A percentile compares a stretch with the other conserved stretches of the same genome.
These are phyloP conservation scores for Zootermopsis nevadensis DNA, from an alignment of 2,888 invertebrate genomes.

Conservation along the genomic window DNA sequence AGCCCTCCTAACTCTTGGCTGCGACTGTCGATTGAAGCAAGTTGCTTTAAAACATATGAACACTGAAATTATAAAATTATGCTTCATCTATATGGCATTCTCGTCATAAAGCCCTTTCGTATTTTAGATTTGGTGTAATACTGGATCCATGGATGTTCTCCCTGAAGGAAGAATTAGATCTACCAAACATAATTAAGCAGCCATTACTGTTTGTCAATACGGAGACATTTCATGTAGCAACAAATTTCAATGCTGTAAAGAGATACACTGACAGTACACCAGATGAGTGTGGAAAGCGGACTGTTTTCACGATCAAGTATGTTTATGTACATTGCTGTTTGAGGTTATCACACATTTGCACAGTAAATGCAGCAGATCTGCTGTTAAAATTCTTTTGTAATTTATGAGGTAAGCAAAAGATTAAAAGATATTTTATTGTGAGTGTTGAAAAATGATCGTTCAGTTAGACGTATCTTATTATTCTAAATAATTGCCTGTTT, in stretches of 20 bases:
- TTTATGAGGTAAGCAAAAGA: too few relatives aligned
- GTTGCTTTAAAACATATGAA: neutral
- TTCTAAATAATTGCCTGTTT: too few relatives aligned
- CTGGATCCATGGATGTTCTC: constrained; percentile 74
- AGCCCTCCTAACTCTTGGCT: constrained; percentile 67
- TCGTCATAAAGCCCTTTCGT: neutral
- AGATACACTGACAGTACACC: constrained; percentile 16
- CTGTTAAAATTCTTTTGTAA: too few relatives aligned
- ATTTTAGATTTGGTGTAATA: constrained; percentile 65
- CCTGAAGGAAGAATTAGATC: constrained; percentile 64
- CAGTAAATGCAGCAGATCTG: neutral
- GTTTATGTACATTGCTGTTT: neutral
- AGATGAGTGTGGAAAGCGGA: neutral
- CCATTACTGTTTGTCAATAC: constrained; percentile 70
- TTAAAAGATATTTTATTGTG: too few relatives aligned
- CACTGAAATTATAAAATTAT: neutral
- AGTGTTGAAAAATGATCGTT: too few relatives aligned
- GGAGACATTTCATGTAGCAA: constrained; percentile 68
- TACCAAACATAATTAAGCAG: constrained; percentile 62
- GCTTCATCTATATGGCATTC: too few relatives aligned
- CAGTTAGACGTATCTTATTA: too few relatives aligned
- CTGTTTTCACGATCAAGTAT: constrained; percentile 36
- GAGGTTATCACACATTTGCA: neutral
- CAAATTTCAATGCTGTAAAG: constrained; percentile 41
- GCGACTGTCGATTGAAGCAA: constrained; percentile 64